Evolutionary conservation across 2,797 vertebrate genomes (phyloP), one percentile per base, ranked within the genome.

Genomic region (Cynopterus sphinx): DNA sequence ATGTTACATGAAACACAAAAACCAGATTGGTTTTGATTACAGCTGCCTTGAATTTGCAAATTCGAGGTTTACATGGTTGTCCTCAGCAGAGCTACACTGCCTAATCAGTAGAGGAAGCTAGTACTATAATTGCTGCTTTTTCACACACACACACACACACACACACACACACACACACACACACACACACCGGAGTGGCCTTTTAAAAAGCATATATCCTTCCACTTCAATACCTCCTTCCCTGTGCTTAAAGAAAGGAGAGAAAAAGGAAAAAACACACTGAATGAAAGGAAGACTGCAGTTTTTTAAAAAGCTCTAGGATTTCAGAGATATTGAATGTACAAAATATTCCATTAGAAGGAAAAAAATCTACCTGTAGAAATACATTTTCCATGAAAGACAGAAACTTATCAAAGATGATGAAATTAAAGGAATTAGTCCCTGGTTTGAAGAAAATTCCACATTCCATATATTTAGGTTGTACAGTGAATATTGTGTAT

Each of bases 291-390:
- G 65, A 84, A 78, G 36, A 77, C 33, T 59, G 26, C 39, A 57
- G 43, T 36, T n/a, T 65, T 86, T 83, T 71, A 75, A 51, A 67
- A 95, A 91, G 39, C 51, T 83, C 11, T 87, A 22, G 67, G 55
- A 82, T 96, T 87, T 88, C 9, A 82, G 63, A 96, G 39, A 88
- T 81, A 71, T 36, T 91, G 33, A 85, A 87, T 17, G 74, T 94
- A 43, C 57, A 85, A 84, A 92, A 75, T 68, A 95, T 43, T 75
- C 82, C 39, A 79, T 53, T 65, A 92, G 81, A 73, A 87, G 39
- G 8, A 19, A 77, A 28, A 22, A 53, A 90, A 55, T 78, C 63
- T 75, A 70, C 24, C 63, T 67, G 41, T 73, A 94, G 87, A 87
- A 79, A 79, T 59, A 55, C 3, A 46, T 46, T 51, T 33, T 78